Evolutionary conservation across 2,113 vertebrate species (phyloP).

Genomic region (Rhagologus leucostigma): DNA sequence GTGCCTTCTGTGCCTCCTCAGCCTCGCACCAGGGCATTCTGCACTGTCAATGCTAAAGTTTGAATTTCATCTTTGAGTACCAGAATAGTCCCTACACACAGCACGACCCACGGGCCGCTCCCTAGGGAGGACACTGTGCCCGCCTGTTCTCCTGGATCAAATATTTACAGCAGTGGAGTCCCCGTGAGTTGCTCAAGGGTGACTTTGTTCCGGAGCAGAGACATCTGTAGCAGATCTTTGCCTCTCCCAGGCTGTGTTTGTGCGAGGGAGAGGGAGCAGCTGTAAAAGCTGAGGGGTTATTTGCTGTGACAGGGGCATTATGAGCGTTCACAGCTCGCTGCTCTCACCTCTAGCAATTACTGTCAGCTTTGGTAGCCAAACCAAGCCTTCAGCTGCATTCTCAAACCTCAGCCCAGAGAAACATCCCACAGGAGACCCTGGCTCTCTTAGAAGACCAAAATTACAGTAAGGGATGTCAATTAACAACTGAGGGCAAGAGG

Average conservation of each 20-base stretch:
- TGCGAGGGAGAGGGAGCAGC: neutral
- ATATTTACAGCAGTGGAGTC: neutral
- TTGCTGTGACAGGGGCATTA: neutral
- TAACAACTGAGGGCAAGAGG: neutral
- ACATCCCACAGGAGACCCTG: accelerated
- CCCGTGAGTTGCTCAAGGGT: neutral
- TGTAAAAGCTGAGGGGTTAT: neutral
- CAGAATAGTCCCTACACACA: neutral
- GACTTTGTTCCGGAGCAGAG: neutral
- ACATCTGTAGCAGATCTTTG: neutral
- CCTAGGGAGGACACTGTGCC: neutral
- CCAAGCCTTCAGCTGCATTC: neutral
- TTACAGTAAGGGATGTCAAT: neutral
- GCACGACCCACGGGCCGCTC: neutral
- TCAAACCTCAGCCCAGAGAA: neutral
- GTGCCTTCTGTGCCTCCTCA: neutral
- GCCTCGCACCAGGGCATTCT: neutral
- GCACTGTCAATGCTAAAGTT: neutral
- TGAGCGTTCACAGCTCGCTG: neutral
- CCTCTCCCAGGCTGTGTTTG: neutral
- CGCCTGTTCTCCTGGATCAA: neutral
- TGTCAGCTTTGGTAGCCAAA: neutral
- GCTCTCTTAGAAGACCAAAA: neutral
- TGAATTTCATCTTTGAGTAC: neutral
- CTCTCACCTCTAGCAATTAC: neutral